Base-by-base conservation (phyloP, 2,888 invertebrate genomes). In the Conus canariensis region DNA sequence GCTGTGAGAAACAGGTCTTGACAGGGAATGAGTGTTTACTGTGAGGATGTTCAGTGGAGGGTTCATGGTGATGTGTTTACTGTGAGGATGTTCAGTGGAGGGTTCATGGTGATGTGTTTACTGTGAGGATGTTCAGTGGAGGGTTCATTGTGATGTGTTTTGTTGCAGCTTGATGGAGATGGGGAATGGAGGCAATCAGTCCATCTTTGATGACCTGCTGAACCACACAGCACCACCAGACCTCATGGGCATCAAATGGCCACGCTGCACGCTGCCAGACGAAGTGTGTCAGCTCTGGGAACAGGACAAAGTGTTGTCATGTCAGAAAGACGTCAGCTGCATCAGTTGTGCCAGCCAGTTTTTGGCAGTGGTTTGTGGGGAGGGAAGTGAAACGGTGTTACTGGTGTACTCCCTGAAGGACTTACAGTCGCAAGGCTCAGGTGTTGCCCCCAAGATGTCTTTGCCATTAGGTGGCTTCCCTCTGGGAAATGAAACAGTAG, bases 121-220 rank as follows among this genome's bases (percentile, higher is more conserved):
- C 4, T 45, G 45, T 45, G 45, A 45, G 45, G 45, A 45, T 45
- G 45, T 45, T 45, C 45, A 3, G 45, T 45, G 45, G 45, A 45
- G 45, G 45, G 45, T 45, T 45, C 45, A 45, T 45, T 1, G 45
- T 45, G 45, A 45, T 45, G 45, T 45, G 45, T 64, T 74, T 16
- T 74, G 19, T 83, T 83, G 19, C 83, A 83, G 83, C 19, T 83
- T 45, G 58, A 83, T 83, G 83, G 83, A 83, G 58, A 22, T 58
- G 56, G 58, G 58, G 5, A 58, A 30, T 7, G 30, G 19, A 16
- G 19, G 83, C 83, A 83, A 83, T 45, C 83, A 83, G 56, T 83
- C 59, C 16, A 83, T 83, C 56, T 83, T 83, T 83, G 83, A 22
- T 83, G 83, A 83, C 83, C 58, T 83, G 58, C 83, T 83, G 56